These are phyloP conservation scores for Leptothorax acervorum DNA, from an alignment of 2,888 invertebrate species.

Conservation along the genomic window DNA sequence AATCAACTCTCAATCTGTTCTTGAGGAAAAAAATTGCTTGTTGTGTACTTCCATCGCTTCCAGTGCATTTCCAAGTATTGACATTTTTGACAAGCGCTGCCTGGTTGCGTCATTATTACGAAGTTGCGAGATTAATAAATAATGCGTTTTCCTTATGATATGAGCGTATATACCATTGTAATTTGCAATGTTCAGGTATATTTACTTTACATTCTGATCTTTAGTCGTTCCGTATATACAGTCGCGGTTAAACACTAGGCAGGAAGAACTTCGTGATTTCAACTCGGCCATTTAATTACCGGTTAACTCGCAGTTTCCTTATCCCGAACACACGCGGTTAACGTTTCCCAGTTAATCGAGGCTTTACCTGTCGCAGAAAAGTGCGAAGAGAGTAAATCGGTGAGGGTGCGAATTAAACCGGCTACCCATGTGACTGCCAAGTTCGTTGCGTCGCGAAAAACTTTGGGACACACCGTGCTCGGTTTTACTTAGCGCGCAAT, in stretches of 20 bases:
- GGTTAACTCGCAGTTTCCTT: conserved; percentile 40
- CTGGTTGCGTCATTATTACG: conserved; percentile 23
- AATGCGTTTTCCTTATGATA: background rate
- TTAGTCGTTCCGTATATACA: background rate
- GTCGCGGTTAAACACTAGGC: background rate
- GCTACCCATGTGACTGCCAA: background rate
- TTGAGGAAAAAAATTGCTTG: conserved; percentile 18
- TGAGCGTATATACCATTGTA: background rate
- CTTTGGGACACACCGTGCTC: background rate
- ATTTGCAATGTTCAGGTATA: background rate
- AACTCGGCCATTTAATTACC: conserved; percentile 32
- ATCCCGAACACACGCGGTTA: conserved; percentile 5
- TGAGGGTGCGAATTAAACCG: conserved; percentile 30
- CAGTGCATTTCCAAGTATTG: conserved; percentile 28
- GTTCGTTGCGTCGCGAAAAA: conserved; percentile 24
- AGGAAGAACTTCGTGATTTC: conserved; percentile 29
- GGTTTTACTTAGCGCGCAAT: conserved; percentile 42
- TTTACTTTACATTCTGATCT: background rate
- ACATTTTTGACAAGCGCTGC: conserved; percentile 31
- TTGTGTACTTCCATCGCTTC: conserved; percentile 7
- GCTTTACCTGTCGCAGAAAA: background rate
- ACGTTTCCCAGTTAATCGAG: conserved; percentile 36
- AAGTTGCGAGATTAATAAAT: conserved; percentile 27
- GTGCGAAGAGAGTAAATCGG: conserved; percentile 16
- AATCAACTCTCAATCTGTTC: conserved; percentile 25